Percentiles rank a stretch among this genome's conserved stretches.
Conservation (phyloP, 2,888 invertebrate species). For the Melinaea menophilus region DNA sequence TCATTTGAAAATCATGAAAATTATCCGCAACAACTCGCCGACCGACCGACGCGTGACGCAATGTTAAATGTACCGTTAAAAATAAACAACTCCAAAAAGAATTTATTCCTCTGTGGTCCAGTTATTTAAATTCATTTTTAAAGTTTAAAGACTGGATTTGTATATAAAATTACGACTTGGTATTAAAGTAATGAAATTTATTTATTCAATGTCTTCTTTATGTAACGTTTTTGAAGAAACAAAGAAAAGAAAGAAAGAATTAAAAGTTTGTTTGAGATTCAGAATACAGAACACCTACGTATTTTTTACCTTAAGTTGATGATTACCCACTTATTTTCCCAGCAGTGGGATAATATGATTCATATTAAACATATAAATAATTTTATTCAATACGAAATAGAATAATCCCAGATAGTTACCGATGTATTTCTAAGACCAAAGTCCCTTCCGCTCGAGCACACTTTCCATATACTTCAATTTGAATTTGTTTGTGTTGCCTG, state of each 20-base stretch:
- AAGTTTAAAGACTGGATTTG: too few relatives aligned
- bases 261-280: too few relatives aligned
- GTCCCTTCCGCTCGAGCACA: conserved; percentile 58
- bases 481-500: conserved; percentile 58
- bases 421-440: conserved; percentile 35
- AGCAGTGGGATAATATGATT: too few relatives aligned
- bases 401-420: conserved; percentile 25
- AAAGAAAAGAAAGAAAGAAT: too few relatives aligned
- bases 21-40: conserved; percentile 52
- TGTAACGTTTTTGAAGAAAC: too few relatives aligned
- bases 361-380: not conserved
- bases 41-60: conserved; percentile 34
- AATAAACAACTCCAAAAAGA: conserved; percentile 52
- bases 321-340: too few relatives aligned
- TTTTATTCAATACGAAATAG: conserved; percentile 5
- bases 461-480: conserved; percentile 56
- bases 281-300: too few relatives aligned
- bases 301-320: too few relatives aligned
- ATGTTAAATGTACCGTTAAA: conserved; percentile 51
- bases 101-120: conserved; percentile 20
- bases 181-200: too few relatives aligned
- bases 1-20: conserved; percentile 24
- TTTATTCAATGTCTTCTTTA: too few relatives aligned
- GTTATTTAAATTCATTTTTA: not conserved
- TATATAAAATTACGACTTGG: too few relatives aligned